Percentiles rank a stretch among this genome's conserved stretches.
Conservation (phyloP, 1,140 invertebrate species). For the Megathymus violae region DNA sequence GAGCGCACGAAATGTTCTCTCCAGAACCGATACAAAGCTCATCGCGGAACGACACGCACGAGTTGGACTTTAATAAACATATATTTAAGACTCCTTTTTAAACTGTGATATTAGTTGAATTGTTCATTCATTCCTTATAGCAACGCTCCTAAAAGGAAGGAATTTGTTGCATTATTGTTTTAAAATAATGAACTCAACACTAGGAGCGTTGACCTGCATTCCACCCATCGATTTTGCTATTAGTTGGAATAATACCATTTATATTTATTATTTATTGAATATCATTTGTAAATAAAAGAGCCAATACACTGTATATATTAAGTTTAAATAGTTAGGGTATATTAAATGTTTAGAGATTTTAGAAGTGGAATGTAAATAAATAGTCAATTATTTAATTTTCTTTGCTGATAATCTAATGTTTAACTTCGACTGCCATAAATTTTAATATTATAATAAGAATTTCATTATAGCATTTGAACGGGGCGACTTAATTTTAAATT, state of each 20-base stretch:
- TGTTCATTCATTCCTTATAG: conserved; percentile 36
- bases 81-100: conserved; percentile 75
- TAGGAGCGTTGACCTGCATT: conserved; percentile 33
- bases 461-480: too few species aligned
- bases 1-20: conserved; percentile 30
- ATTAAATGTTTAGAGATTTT: conserved; percentile 2
- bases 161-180: background rate
- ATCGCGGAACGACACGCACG: conserved; percentile 21
- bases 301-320: conserved; percentile 69
- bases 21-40: conserved; percentile 37
- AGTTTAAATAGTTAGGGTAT: conserved; percentile 34
- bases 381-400: background rate
- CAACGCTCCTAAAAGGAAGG: conserved; percentile 7
- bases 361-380: conserved; percentile 36
- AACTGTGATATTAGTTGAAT: conserved; percentile 76
- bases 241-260: conserved; percentile 55
- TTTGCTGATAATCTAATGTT: conserved; percentile 20
- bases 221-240: conserved; percentile 52
- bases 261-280: conserved; percentile 75
- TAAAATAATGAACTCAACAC: conserved; percentile 1
- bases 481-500: too few species aligned
- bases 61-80: conserved; percentile 55
- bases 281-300: conserved; percentile 66
- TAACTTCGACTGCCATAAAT: background rate
- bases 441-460: too few species aligned